These are phyloP conservation scores for Gymnoscelis rufifasciata DNA, from an alignment of 2,888 invertebrate genomes.

Conservation along the genomic window DNA sequence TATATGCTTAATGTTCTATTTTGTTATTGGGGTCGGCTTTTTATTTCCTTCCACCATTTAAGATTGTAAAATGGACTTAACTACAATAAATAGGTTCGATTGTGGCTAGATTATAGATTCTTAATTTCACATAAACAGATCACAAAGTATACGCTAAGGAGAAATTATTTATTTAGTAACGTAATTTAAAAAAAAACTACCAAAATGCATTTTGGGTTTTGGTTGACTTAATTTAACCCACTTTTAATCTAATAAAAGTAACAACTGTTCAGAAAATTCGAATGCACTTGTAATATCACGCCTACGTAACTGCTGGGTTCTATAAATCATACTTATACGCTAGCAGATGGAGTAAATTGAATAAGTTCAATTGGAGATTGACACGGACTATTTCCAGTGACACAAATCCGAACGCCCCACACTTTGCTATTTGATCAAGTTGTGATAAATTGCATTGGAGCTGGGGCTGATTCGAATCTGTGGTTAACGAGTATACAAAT, in stretches of 20 bases:
- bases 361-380: slow-evolving; percentile 71
- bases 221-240: no score
- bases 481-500: not conserved
- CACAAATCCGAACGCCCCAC: slow-evolving; percentile 51
- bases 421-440: slow-evolving; percentile 47
- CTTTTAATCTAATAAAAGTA: not conserved
- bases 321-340: slow-evolving; percentile 54
- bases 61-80: not conserved
- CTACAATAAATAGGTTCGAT: no score
- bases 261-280: not conserved
- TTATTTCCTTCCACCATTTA: not conserved
- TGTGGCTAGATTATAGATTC: no score
- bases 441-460: slow-evolving; percentile 33
- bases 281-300: not conserved
- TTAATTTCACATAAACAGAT: no score
- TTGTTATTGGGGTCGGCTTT: slow-evolving; percentile 26
- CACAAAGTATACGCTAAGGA: no score
- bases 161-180: no score
- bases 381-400: slow-evolving; percentile 55
- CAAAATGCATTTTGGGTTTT: no score
- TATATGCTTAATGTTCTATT: slow-evolving; percentile 35
- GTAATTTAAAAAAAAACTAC: no score
- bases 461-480: slow-evolving; percentile 22
- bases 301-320: slow-evolving; percentile 20
- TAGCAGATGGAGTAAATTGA: slow-evolving; percentile 54